Evolutionary conservation across 2,888 invertebrate species (phyloP).

Genomic region (Noctua pronuba): DNA sequence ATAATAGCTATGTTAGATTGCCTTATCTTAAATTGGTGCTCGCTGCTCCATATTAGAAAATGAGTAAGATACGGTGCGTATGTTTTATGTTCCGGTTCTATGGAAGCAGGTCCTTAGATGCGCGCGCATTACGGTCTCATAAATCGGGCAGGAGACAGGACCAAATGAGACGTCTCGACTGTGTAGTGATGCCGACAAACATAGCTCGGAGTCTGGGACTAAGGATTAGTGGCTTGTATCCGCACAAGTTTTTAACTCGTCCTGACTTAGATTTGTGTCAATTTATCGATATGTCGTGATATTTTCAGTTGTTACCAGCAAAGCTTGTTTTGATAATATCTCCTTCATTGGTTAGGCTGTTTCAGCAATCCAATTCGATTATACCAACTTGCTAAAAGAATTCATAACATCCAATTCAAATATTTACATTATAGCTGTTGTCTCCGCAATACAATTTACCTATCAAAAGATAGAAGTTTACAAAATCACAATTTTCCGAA

Average conservation of each 20-base stretch:
- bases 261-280: slow-evolving; percentile 42
- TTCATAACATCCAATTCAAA: not conserved
- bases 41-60: slow-evolving; percentile 47
- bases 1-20: slow-evolving; percentile 27
- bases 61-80: slow-evolving; percentile 43
- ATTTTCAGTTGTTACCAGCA: not conserved
- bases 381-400: not conserved
- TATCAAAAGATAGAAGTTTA: slow-evolving; percentile 67
- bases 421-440: slow-evolving; percentile 29
- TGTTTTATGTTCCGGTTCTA: slow-evolving; percentile 56
- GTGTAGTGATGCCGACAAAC: slow-evolving; percentile 68
- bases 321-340: slow-evolving; percentile 1
- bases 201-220: slow-evolving; percentile 37
- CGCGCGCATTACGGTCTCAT: slow-evolving; percentile 74
- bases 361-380: slow-evolving; percentile 14
- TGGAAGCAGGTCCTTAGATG: slow-evolving; percentile 64
- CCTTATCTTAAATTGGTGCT: slow-evolving; percentile 31
- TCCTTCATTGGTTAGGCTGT: not conserved
- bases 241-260: slow-evolving; percentile 46
- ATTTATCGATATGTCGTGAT: slow-evolving; percentile 49
- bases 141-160: slow-evolving; percentile 71
- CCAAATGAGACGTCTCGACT: slow-evolving; percentile 71
- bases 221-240: slow-evolving; percentile 48
- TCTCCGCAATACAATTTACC: slow-evolving; percentile 61
- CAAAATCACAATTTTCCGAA: slow-evolving; percentile 74